Conservation (phyloP, 92 coral and sea anemone species). For the Porites evermanni region DNA sequence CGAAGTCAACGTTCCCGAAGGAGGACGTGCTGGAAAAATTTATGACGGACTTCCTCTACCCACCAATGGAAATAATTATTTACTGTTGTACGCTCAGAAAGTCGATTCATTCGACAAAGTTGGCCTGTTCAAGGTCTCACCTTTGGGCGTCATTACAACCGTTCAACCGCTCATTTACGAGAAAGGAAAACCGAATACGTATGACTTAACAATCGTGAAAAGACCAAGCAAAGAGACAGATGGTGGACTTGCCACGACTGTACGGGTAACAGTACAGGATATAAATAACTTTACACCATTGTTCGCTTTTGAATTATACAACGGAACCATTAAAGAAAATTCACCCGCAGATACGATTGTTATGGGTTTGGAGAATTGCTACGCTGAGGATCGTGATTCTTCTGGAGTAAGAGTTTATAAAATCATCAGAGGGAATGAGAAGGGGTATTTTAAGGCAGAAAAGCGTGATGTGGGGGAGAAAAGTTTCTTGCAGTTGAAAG, state of each 20-base stretch:
- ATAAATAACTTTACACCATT: slow-evolving; percentile 71
- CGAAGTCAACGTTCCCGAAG: slow-evolving; percentile 36
- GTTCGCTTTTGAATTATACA: slow-evolving; percentile 65
- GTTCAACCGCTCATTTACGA: slow-evolving; percentile 60
- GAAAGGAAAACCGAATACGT: slow-evolving; percentile 60
- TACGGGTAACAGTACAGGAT: slow-evolving; percentile 70
- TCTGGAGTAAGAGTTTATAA: slow-evolving; percentile 66
- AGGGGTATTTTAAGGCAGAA: slow-evolving; percentile 65
- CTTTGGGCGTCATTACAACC: slow-evolving; percentile 54
- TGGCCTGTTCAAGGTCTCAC: slow-evolving; percentile 54
- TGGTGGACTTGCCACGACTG: slow-evolving; percentile 71
- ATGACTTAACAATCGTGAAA: slow-evolving; percentile 66
- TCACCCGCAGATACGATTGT: slow-evolving; percentile 60
- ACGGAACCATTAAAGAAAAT: slow-evolving; percentile 73
- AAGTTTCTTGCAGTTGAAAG: slow-evolving; percentile 64
- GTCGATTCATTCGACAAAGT: slow-evolving; percentile 59
- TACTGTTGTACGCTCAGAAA: slow-evolving; percentile 52
- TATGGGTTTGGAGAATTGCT: slow-evolving; percentile 78
- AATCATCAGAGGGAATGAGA: slow-evolving; percentile 79
- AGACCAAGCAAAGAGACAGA: slow-evolving; percentile 36
- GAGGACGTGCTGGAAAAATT: slow-evolving; percentile 53
- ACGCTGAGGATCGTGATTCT: slow-evolving; percentile 77
- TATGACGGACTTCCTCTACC: slow-evolving; percentile 55
- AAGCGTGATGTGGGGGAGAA: slow-evolving; percentile 51
- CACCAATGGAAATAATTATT: slow-evolving; percentile 40